phyloP scores from a whole-genome alignment of 2,113 vertebrate species.

The Chlamydotis undulata region DNA sequence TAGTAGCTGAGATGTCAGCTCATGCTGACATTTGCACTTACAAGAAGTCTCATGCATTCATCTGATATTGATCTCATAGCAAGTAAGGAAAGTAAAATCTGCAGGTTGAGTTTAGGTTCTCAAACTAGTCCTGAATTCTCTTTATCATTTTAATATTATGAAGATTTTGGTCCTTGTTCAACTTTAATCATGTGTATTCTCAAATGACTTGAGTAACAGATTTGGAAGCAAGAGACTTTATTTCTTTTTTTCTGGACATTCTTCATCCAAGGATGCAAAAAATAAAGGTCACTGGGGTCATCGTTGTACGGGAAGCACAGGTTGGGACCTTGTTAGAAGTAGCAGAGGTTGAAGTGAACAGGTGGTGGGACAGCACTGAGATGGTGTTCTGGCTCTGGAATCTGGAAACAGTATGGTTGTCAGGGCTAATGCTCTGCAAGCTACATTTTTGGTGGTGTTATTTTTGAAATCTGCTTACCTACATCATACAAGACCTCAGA shows the following conservation, averaged over 20 bases:
- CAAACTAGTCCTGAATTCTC: neutral
- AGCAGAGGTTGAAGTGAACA: neutral
- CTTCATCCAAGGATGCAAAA: neutral
- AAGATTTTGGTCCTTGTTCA: neutral
- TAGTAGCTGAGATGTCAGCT: neutral
- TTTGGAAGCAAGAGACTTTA: neutral
- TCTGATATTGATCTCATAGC: neutral
- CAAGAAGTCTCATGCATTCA: neutral
- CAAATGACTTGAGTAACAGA: neutral
- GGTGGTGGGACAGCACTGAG: neutral
- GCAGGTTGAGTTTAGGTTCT: neutral
- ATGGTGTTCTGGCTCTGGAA: neutral
- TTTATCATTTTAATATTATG: neutral
- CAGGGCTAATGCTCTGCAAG: neutral
- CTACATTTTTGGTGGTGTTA: neutral
- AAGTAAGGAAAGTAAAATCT: neutral
- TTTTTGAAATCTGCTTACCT: neutral
- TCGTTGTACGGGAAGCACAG: rapidly evolving
- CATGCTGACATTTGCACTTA: neutral
- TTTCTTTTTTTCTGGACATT: neutral
- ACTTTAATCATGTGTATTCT: neutral
- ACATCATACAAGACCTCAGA: rapidly evolving
- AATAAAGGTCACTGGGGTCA: no score
- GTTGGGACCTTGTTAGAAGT: neutral
- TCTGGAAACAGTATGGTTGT: rapidly evolving